Conservation (phyloP, 2,888 invertebrate genomes). For the Agrypnus murinus region DNA sequence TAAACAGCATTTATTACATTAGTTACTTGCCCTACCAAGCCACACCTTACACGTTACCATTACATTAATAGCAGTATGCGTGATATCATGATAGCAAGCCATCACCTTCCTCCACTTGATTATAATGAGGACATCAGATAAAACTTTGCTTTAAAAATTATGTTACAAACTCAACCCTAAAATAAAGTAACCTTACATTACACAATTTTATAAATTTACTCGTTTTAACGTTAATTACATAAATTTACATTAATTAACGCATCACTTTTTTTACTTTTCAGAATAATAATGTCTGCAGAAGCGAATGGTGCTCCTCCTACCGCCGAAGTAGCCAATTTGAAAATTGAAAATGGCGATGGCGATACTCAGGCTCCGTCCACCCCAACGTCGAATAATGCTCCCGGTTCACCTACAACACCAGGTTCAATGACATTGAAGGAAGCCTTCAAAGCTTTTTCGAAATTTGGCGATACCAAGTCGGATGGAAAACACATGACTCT, state of each 20-base stretch:
- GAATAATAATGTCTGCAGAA: constrained; percentile 43
- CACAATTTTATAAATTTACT: background rate
- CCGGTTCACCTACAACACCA: constrained; percentile 56
- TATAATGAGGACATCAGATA: constrained; percentile 7
- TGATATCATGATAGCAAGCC: constrained; percentile 1
- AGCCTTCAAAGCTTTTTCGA: constrained; percentile 88
- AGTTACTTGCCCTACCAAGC: background rate
- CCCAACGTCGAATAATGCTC: constrained; percentile 69
- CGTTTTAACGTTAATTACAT: background rate
- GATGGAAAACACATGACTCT: constrained; percentile 91
- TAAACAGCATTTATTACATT: no score
- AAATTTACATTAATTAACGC: no score
- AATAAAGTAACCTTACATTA: background rate
- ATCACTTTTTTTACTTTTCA: constrained; percentile 23
- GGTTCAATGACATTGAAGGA: constrained; percentile 73
- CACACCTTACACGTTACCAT: background rate
- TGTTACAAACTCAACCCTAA: background rate
- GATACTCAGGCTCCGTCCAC: constrained; percentile 53
- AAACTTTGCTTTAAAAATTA: background rate
- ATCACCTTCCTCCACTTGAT: background rate
- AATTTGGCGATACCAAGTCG: constrained; percentile 92
- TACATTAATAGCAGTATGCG: constrained; percentile 2
- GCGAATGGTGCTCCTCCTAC: constrained; percentile 55
- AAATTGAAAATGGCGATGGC: constrained; percentile 74
- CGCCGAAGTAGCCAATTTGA: constrained; percentile 73